Evolutionary conservation across 1,140 invertebrate species (phyloP).

Genomic region (Bombus balteatus): DNA sequence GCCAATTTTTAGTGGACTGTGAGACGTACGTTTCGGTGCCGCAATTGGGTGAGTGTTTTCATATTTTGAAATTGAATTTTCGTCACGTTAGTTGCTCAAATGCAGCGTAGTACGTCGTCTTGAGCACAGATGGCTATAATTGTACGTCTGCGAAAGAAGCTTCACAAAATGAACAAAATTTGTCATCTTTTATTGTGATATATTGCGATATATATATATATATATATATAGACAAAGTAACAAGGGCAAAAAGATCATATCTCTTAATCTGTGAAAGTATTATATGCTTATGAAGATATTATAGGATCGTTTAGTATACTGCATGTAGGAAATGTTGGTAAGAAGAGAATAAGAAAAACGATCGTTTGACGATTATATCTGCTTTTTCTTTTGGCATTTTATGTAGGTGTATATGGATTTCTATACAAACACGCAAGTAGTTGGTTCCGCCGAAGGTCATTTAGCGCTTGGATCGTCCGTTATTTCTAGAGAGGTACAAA

Average conservation of each 20-base stretch:
- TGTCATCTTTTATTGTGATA: not conserved
- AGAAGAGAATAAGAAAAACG: slow-evolving; percentile 17
- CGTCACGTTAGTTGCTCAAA: not conserved
- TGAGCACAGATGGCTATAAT: slow-evolving; percentile 30
- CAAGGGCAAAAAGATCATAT: not conserved
- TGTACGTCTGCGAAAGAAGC: not conserved
- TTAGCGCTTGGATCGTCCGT: slow-evolving; percentile 66
- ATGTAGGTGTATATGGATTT: slow-evolving; percentile 70
- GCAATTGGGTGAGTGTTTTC: slow-evolving; percentile 84
- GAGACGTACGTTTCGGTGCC: slow-evolving; percentile 94
- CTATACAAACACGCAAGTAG: slow-evolving; percentile 80
- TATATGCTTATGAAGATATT: not conserved
- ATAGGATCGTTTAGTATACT: not conserved
- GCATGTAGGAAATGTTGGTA: not conserved
- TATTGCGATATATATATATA: too few relatives aligned
- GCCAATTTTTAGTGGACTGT: slow-evolving; percentile 96
- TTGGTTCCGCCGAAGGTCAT: slow-evolving; percentile 74
- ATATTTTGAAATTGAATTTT: slow-evolving; percentile 36
- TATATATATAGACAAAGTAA: too few relatives aligned
- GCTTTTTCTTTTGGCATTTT: slow-evolving; percentile 76
- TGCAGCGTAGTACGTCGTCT: slow-evolving; percentile 5
- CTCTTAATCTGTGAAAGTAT: not conserved
- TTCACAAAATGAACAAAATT: not conserved
- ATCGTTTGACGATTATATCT: slow-evolving; percentile 59
- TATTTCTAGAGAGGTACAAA: slow-evolving; percentile 65